Conservation (phyloP, 2,113 vertebrate genomes). For the Nothocercus julius region DNA sequence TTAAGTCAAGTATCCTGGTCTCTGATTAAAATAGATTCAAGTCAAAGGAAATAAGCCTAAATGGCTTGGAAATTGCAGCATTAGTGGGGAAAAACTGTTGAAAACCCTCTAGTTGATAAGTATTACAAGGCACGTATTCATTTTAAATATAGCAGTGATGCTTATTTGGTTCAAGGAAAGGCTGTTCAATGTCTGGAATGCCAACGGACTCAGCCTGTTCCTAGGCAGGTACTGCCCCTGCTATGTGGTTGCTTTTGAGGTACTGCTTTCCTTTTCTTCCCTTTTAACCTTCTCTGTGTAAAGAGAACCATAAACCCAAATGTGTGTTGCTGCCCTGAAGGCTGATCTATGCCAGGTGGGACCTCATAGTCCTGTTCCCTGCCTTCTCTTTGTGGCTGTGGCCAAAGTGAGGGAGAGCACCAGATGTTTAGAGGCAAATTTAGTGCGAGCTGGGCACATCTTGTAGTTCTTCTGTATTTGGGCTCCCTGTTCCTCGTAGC, state of each 20-base stretch:
- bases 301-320: background rate
- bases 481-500: rapidly evolving
- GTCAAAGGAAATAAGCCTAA: conserved; percentile 78
- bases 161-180: conserved; percentile 30
- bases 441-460: background rate
- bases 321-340: background rate
- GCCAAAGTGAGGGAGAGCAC: background rate
- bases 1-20: conserved; percentile 74
- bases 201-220: background rate
- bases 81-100: conserved; percentile 65
- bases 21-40: conserved; percentile 79
- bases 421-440: background rate
- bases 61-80: conserved; percentile 77
- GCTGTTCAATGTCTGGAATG: conserved; percentile 38
- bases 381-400: background rate
- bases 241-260: background rate
- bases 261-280: background rate
- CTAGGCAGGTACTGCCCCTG: background rate
- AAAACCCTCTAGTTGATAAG: conserved; percentile 72
- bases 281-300: background rate
- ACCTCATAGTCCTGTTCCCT: background rate
- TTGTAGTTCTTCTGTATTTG: background rate
- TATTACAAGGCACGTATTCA: conserved; percentile 57
- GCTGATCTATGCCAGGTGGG: background rate
- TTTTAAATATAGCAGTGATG: conserved; percentile 59